These are phyloP conservation scores for Drosophila kurseongensis DNA, from an alignment of 1,140 invertebrate species.

Conservation along the genomic window DNA sequence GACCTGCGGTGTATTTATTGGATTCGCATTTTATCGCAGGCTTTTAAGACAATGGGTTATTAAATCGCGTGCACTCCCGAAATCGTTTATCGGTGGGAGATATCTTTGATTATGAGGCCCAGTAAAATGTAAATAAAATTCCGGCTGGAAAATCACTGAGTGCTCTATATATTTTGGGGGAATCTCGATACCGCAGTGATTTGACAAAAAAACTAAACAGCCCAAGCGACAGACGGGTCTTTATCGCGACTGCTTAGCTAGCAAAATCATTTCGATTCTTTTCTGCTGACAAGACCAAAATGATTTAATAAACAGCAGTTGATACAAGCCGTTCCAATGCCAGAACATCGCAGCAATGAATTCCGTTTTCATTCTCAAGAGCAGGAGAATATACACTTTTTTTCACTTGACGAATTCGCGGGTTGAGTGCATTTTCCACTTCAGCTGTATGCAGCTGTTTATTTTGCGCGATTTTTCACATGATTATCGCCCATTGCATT, in stretches of 20 bases:
- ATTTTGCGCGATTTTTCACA: conserved; percentile 72
- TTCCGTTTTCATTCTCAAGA: conserved; percentile 17
- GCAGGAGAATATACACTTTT: conserved; percentile 3
- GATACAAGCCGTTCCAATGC: conserved; percentile 22
- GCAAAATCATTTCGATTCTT: conserved; percentile 41
- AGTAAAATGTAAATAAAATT: conserved; percentile 67
- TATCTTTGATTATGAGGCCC: conserved; percentile 55
- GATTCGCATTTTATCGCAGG: conserved; percentile 20
- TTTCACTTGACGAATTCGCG: conserved; percentile 3
- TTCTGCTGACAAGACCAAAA: conserved; percentile 61
- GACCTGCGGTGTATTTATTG: conserved; percentile 46
- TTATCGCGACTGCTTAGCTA: conserved; percentile 37
- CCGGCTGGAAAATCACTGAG: conserved; percentile 67
- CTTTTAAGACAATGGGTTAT: conserved; percentile 48
- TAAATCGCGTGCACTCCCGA: conserved; percentile 64
- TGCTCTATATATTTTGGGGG: conserved; percentile 11
- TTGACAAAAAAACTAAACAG: conserved; percentile 53
- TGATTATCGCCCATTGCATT: conserved; percentile 48
- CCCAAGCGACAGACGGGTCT: conserved; percentile 1
- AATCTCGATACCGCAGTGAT: conserved; percentile 42
- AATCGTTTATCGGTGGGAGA: conserved; percentile 52
- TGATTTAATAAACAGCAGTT: conserved; percentile 21
- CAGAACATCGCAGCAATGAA: conserved; percentile 8
- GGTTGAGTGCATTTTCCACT: conserved; percentile 34
- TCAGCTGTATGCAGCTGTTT: conserved; percentile 38